Percentiles rank a stretch among this genome's conserved stretches.
Evolutionary conservation across 2,888 invertebrate genomes (phyloP).

Genomic region (Bibio marci): DNA sequence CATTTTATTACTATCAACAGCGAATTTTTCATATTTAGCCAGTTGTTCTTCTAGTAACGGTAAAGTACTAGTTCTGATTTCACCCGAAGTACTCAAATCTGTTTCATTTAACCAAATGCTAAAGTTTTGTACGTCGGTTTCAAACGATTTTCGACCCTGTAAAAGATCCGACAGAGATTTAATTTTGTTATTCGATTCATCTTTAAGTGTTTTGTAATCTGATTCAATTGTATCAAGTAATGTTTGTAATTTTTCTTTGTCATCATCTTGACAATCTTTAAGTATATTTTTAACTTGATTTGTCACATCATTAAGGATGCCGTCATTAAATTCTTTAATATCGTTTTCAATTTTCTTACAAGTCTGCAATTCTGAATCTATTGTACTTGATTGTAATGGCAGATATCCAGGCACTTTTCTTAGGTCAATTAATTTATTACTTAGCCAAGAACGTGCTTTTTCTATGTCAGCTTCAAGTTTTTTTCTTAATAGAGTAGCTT

Average conservation of each 20-base stretch:
- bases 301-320: constrained; percentile 53
- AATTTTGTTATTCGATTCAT: constrained; percentile 54
- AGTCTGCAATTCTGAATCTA: constrained; percentile 65
- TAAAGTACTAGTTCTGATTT: constrained; percentile 60
- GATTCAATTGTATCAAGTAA: constrained; percentile 49
- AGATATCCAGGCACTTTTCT: constrained; percentile 52
- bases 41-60: constrained; percentile 76
- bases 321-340: constrained; percentile 59
- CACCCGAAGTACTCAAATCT: constrained; percentile 68
- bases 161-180: constrained; percentile 53
- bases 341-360: constrained; percentile 61
- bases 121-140: constrained; percentile 61
- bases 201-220: constrained; percentile 53
- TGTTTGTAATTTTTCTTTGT: constrained; percentile 44
- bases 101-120: constrained; percentile 83
- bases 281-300: constrained; percentile 60
- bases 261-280: constrained; percentile 64
- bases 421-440: constrained; percentile 55
- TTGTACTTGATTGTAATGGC: constrained; percentile 60
- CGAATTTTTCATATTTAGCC: constrained; percentile 65
- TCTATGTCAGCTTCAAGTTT: constrained; percentile 65
- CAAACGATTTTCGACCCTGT: constrained; percentile 64
- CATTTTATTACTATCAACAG: constrained; percentile 53
- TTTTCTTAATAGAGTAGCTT: constrained; percentile 52
- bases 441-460: constrained; percentile 65